Evolutionary conservation across 2,888 invertebrate genomes (phyloP), one percentile per base, ranked within the genome.

Genomic region (Acanthacorydalis orientalis): DNA sequence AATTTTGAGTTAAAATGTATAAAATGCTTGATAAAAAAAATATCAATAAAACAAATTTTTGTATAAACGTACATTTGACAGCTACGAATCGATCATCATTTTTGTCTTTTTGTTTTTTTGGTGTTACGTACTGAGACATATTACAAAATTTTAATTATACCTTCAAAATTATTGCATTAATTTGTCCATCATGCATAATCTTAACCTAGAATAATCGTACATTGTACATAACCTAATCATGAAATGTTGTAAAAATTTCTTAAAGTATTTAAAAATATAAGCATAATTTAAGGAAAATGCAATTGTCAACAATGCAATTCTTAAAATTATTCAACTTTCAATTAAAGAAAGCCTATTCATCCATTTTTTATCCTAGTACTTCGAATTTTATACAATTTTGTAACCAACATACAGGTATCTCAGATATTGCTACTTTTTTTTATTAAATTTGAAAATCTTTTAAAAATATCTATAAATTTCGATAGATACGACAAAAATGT

Each of bases 401-500:
- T 6, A 31, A 12, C 31, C 10, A 31, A n/a, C n/a, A 43, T 23
- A 43, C 31, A 43, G 31, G 43, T 43, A 4, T 2, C 6, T 23
- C 6, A n/a, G 31, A 4, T 43, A 23, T 23, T 23, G 9, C 6
- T 11, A 23, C 12, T 43, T 16, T n/a, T 12, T 43, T 31, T 31
- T 43, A n/a, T 16, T 39, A 10, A 16, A 43, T 15, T 15, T 43
- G 8, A 43, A 31, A 6, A 23, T 23, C 10, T 31, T n/a, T n/a
- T 2, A 23, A 23, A 23, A 23, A 23, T 23, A 23, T 6, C 6
- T 23, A 4, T 23, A 23, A 4, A 7, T 2, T 41, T 41, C 31
- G 2, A 8, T 16, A 44, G 34, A 7, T 11, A 51, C 59, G 37
- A 59, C 2, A 23, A 23, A 23, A 23, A 23, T 23, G 6, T 23